Evolutionary conservation across 2,113 vertebrate species (phyloP), one percentile per base, ranked within the genome.

Genomic region (Anarhynchus alexandrinus): DNA sequence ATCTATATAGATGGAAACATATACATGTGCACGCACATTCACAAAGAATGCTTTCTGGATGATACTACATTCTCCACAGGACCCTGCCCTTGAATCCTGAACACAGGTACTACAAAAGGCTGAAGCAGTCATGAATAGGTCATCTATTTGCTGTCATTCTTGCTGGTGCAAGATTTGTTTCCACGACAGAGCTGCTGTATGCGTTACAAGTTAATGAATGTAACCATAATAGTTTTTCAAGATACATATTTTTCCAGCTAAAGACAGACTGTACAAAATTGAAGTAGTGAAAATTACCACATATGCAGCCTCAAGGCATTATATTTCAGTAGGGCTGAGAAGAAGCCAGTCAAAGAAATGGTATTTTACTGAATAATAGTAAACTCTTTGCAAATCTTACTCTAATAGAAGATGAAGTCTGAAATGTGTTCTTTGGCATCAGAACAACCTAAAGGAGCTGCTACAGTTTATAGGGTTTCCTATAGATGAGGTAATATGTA

Each of bases 361-460:
- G 21, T 70, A 92, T 94, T 97, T 96, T 51, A 90, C 92, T 66
- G 49, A 93, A 27, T 45, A 94, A 65, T 27, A 90, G 55, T 32
- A 90, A 95, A 94, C 18, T 69, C 82, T 70, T 61, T 52, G 78
- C 54, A 64, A 61, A 87, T 90, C 54, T 90, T 86, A 86, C 64
- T 93, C 67, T 66, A 15, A 71, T 3, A 79, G 27, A 90, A 71
- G n/a, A 94, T 67, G n/a, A 96, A 94, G 86, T 58, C 43, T 86
- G 89, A 97, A 97, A 88, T 86, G 69, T 78, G 77, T 86, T 94
- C 32, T 74, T 94, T 91, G 71, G 86, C 89, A 92, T 64, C 26
- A 88, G 70, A 95, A 43, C 27, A 80, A 79, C 29, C 45, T 93
- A 69, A 95, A 83, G 40, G 93, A 95, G 52, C 64, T 79, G 32